Evolutionary conservation across 2,888 invertebrate species (phyloP).

Genomic region (Agrotis clavis): DNA sequence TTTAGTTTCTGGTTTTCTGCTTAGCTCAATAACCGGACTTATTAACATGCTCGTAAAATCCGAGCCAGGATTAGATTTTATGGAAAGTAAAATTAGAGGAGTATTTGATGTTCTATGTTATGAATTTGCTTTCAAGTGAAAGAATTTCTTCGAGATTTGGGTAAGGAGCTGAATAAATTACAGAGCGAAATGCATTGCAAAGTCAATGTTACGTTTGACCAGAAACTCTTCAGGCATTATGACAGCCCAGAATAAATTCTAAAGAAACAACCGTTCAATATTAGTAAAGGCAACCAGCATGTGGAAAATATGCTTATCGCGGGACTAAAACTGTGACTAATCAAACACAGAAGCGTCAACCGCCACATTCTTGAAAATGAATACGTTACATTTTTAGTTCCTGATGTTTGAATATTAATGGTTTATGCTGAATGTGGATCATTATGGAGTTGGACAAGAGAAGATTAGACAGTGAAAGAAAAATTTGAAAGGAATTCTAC

Average conservation of each 20-base stretch:
- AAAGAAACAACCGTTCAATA: conserved; percentile 4
- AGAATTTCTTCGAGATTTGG: conserved; percentile 1
- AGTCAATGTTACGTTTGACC: neutral
- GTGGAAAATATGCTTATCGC: conserved; percentile 32
- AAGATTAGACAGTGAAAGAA: too few species aligned
- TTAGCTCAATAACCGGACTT: conserved; percentile 38
- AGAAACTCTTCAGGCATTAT: conserved; percentile 1
- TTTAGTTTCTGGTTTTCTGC: conserved; percentile 64
- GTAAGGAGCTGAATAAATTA: conserved; percentile 1
- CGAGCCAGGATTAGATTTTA: conserved; percentile 53
- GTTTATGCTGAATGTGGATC: neutral
- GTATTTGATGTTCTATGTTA: conserved; percentile 46
- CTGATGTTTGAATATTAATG: neutral
- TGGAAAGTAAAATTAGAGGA: conserved; percentile 29
- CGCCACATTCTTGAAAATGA: conserved; percentile 1
- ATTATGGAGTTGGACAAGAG: neutral
- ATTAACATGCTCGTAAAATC: conserved; percentile 58
- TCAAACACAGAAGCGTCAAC: conserved; percentile 23
- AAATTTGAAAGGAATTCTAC: neutral
- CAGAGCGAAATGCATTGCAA: neutral
- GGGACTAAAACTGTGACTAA: conserved; percentile 30
- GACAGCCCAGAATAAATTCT: neutral
- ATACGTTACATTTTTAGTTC: neutral
- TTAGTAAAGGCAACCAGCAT: neutral
- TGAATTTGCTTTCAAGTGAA: conserved; percentile 32